phyloP scores from a whole-genome alignment of 2,888 invertebrate species.

The Cephus pygmeus region DNA sequence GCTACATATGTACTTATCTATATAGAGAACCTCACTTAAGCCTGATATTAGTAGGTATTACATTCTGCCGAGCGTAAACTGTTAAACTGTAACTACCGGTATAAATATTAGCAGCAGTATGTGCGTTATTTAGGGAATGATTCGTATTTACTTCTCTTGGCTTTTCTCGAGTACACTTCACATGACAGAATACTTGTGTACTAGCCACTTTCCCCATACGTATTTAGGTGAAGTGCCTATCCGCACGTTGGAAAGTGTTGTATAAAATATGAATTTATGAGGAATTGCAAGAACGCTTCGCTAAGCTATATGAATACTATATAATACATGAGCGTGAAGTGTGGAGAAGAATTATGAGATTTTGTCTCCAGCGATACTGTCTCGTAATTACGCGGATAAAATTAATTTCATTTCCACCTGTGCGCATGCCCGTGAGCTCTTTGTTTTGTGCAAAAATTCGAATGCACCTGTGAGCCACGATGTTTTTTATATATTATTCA shows the following conservation, averaged over 20 bases:
- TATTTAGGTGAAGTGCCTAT: not conserved
- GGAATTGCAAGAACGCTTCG: constrained; percentile 16
- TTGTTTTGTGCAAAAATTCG: not conserved
- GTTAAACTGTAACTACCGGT: not conserved
- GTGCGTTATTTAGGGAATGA: not conserved
- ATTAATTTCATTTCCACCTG: not conserved
- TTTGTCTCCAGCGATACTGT: not conserved
- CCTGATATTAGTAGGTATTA: not conserved
- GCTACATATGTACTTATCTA: not conserved
- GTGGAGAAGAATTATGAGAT: constrained; percentile 7
- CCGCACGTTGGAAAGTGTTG: not conserved
- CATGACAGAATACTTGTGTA: not conserved
- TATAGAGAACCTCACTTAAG: not conserved
- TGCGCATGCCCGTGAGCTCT: not conserved
- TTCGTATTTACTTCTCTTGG: not conserved
- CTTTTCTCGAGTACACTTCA: not conserved
- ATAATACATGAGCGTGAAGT: not conserved
- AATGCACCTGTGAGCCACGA: too few species aligned
- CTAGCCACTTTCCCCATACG: not conserved
- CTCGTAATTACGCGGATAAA: not conserved
- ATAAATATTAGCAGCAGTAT: not conserved
- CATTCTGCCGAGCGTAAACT: not conserved
- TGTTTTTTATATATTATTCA: too few species aligned
- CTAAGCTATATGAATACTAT: not conserved
- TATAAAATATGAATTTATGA: constrained; percentile 4